Base-by-base conservation (phyloP, 2,113 vertebrate genomes). In the Neodon shergylaensis region DNA sequence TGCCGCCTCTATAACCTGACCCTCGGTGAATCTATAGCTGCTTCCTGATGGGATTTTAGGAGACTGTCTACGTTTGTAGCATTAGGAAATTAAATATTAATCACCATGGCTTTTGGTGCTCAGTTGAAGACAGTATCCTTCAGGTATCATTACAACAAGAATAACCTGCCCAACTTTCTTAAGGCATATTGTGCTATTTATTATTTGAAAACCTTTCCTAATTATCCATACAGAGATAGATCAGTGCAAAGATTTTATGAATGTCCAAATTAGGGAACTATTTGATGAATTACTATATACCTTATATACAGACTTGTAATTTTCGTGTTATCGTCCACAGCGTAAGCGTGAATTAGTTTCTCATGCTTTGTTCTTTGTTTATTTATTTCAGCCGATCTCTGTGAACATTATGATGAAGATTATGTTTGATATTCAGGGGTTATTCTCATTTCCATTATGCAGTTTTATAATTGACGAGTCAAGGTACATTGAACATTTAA, bases 381-480 rank as follows among this genome's bases (percentile, higher is more conserved):
- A 77, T 89, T 95, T 58, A 70, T 47, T 49, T 90, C 26, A 36
- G 81, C 78, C 19, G n/a, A 68, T 96, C 66, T 92, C 85, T 89
- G 19, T 61, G 47, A 86, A 36, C 63, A 93, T 92, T 94, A 84
- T 36, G 68, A 58, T 91, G 54, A 88, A 77, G 65, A 92, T 66
- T 58, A 11, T 76, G 78, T 88, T 88, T 93, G 72, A 47, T 70
- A 79, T 82, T 87, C 12, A 19, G 74, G 44, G 54, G 39, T 33
- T 91, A 26, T 52, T 92, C 14, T 28, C 90, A 61, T 49, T 92
- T 90, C 82, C 39, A 73, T 49, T 44, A 91, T 78, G 47, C 10
- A 84, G 54, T 78, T 88, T 42, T 87, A 70, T 42, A 92, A 49
- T 68, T 79, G 54, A 61, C 84, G 70, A 95, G 82, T 90, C 17